Evolutionary conservation across 1,140 invertebrate species (phyloP), one percentile per base, ranked within the genome.

Genomic region (Tetragonula clypearis): DNA sequence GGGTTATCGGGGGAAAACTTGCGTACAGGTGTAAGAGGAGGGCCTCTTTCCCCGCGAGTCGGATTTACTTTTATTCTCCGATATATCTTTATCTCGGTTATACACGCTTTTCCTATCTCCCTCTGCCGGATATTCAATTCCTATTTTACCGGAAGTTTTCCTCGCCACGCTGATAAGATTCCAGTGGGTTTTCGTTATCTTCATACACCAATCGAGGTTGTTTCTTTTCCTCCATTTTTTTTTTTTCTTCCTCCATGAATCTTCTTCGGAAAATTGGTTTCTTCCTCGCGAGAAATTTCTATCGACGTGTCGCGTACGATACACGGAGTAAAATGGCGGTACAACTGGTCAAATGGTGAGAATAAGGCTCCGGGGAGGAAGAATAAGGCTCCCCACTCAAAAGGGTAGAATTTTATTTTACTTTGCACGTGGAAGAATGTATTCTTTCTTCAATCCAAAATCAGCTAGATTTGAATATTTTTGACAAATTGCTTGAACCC

Each of bases 71-170:
- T 41, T 60, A 60, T 58, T 71, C n/a, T 21, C 55, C 56, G 68
- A 73, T 49, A 56, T 56, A 78, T 69, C 82, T 58, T 26, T 56
- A 49, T 79, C 55, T 77, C 66, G 53, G 17, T 23, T 30, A 30
- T 55, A 56, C 9, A 17, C 26, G 49, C 15, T 65, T 41, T 19
- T n/a, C 73, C 69, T 30, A 56, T 80, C 30, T 80, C 11, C 35
- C 21, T 26, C 62, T 14, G n/a, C 1, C 49, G 17, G 80, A 21
- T 66, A 76, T 84, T 84, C 82, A 72, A 84, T 84, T 84, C 76
- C 56, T 71, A 72, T 79, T 79, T 84, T 68, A 55, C 66, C 56
- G 55, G 56, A 72, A 84, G 26, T 58, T 84, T 79, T 30, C 65
- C 41, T 56, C 26, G 19, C 41, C n/a, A 56, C 19, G 2, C 56